phyloP scores from a whole-genome alignment of 2,797 vertebrate species.

The Pipistrellus pipistrellus region DNA sequence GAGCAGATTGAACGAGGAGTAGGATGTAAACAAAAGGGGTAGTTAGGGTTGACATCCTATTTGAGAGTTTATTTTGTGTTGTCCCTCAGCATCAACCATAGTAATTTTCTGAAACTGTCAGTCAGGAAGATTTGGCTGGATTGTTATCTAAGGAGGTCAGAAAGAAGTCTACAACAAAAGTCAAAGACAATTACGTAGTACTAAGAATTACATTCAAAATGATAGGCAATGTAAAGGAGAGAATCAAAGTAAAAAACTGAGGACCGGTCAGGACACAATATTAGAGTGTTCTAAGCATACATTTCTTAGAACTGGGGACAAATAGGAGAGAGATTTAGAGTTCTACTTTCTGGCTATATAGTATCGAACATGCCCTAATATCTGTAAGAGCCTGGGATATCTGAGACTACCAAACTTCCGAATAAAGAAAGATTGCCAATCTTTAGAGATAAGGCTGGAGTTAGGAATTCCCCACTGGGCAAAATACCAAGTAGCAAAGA shows the following conservation, averaged over 20 bases:
- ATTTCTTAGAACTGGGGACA: not conserved
- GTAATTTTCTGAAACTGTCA: not conserved
- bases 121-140: not conserved
- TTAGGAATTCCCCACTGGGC: not conserved
- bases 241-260: not conserved
- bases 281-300: not conserved
- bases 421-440: not conserved
- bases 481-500: not conserved
- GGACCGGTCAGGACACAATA: not conserved
- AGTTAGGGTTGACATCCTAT: not conserved
- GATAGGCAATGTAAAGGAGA: not conserved
- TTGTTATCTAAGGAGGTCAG: not conserved
- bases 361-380: not conserved
- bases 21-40: rapidly evolving
- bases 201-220: not conserved
- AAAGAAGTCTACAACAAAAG: not conserved
- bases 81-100: not conserved
- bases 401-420: not conserved
- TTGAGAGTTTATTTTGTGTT: not conserved
- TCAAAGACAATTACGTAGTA: not conserved
- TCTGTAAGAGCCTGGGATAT: not conserved
- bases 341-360: not conserved
- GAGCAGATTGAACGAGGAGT: not conserved
- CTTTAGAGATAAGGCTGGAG: not conserved
- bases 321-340: not conserved